A percentile compares a stretch with the other conserved stretches of the same genome.
Conservation (phyloP, 2,888 invertebrate species). For the Crossocerus cetratus region DNA sequence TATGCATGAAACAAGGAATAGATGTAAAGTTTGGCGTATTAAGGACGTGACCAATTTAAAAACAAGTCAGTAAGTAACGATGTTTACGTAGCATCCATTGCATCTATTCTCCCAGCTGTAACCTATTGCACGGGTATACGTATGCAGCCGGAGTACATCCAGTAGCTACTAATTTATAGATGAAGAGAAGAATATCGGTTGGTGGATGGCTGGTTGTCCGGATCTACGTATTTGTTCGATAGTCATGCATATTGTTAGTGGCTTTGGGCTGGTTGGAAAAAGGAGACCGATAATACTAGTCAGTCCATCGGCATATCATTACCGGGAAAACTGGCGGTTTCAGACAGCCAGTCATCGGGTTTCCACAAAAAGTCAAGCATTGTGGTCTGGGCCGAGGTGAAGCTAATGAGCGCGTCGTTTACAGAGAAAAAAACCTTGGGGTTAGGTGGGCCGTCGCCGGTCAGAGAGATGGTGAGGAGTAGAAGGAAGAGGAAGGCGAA, state of each 20-base stretch:
- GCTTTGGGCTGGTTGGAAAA: not conserved
- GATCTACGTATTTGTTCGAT: not conserved
- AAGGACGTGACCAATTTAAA: constrained; percentile 12
- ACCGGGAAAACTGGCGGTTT: constrained; percentile 22
- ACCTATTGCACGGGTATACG: no score
- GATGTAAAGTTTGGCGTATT: no score
- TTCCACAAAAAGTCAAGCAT: constrained; percentile 20
- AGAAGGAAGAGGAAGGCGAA: constrained; percentile 17
- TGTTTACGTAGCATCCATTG: not conserved
- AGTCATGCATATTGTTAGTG: not conserved
- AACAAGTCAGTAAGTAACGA: constrained; percentile 2
- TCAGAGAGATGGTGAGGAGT: no score
- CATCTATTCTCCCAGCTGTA: not conserved
- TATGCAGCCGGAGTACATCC: no score
- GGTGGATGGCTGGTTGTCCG: no score
- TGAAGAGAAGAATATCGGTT: no score
- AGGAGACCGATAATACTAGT: constrained; percentile 1
- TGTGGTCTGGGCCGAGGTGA: constrained; percentile 40
- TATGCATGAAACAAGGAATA: no score
- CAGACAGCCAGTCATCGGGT: constrained; percentile 25
- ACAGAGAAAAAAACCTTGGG: constrained; percentile 7
- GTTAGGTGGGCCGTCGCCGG: not conserved
- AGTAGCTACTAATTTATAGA: no score
- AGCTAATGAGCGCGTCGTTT: constrained; percentile 50
- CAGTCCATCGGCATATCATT: constrained; percentile 3